Conservation (phyloP, 2,888 invertebrate species). For the Lycocerus yunnanus region DNA sequence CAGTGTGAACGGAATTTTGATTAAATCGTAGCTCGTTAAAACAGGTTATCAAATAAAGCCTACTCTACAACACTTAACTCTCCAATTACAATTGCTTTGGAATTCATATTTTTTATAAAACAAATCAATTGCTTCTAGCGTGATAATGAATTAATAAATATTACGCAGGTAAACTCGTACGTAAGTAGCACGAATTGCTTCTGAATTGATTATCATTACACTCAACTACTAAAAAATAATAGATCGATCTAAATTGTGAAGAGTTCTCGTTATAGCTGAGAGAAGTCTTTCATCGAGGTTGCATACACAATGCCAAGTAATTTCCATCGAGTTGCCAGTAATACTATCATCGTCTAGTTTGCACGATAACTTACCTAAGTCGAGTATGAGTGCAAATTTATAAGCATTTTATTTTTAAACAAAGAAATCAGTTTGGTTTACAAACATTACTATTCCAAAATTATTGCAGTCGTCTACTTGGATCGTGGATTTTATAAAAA, state of each 20-base stretch:
- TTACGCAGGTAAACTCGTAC: not conserved
- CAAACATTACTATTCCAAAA: too few relatives aligned
- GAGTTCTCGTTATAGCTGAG: not conserved
- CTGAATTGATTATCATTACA: not conserved
- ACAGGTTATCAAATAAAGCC: conserved; percentile 31
- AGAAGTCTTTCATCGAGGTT: not conserved
- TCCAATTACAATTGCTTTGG: conserved; percentile 7
- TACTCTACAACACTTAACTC: conserved; percentile 19
- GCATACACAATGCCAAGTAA: not conserved
- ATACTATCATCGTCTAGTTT: too few relatives aligned
- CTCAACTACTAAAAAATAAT: not conserved
- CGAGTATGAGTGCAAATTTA: not conserved
- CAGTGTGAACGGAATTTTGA: conserved; percentile 33
- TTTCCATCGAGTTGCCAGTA: not conserved
- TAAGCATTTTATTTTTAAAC: too few relatives aligned
- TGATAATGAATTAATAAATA: not conserved
- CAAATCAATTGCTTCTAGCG: not conserved
- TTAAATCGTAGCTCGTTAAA: conserved; percentile 32
- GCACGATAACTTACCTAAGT: too few relatives aligned
- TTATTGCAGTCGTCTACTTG: too few relatives aligned
- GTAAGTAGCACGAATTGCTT: not conserved
- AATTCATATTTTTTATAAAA: not conserved
- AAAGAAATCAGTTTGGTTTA: too few relatives aligned
- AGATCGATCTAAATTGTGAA: not conserved
- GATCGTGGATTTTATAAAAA: not conserved